These are phyloP conservation scores for Cataglyphis rosenhaueri DNA, from an alignment of 2,888 invertebrate species.

Conservation along the genomic window DNA sequence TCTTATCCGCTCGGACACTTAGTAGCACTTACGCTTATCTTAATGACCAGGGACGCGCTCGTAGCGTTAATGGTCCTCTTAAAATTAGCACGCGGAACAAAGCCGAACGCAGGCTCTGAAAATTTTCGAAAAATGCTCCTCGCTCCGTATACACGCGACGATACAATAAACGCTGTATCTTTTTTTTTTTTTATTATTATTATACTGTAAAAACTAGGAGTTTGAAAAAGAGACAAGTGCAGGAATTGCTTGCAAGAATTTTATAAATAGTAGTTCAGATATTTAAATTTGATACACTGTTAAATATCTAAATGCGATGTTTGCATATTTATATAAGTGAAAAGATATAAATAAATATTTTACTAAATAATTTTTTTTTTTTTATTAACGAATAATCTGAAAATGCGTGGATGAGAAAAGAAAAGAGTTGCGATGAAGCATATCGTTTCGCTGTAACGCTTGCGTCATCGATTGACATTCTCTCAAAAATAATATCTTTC, in stretches of 20 bases:
- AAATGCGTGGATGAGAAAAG: background rate
- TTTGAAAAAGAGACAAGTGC: background rate
- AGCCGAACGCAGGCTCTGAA: constrained; percentile 69
- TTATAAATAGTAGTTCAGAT: background rate
- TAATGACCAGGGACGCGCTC: constrained; percentile 84
- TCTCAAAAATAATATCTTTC: background rate
- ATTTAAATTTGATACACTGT: background rate
- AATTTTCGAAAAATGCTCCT: constrained; percentile 70
- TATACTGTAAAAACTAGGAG: background rate
- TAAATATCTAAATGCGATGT: background rate
- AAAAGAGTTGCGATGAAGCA: background rate
- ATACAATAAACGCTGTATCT: background rate
- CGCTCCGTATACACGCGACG: constrained; percentile 2
- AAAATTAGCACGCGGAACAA: constrained; percentile 81
- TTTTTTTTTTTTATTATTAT: background rate
- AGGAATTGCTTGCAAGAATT: background rate
- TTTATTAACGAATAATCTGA: background rate
- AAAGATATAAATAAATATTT: background rate
- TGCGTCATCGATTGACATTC: constrained; percentile 25
- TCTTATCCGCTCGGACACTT: constrained; percentile 85
- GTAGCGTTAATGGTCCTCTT: constrained; percentile 84
- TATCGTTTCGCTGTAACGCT: constrained; percentile 1
- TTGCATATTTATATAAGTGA: background rate
- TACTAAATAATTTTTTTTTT: constrained; percentile 1
- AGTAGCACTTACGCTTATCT: constrained; percentile 86